Base-by-base conservation (phyloP, 2,113 vertebrate genomes). In the Bufo bufo region DNA sequence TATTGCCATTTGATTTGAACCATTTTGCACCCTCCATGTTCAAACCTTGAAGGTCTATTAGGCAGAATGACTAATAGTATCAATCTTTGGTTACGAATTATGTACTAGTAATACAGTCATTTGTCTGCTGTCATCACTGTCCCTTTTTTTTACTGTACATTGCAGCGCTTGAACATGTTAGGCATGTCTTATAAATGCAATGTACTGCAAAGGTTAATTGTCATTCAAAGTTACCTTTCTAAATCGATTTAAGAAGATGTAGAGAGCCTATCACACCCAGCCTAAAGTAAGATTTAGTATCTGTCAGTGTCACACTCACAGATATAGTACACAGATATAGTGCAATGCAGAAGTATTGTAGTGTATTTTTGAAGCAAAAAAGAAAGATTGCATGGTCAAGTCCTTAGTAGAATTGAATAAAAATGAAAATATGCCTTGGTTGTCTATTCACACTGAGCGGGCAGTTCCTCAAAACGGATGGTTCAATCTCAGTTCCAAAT, bases 21-120 rank as follows among this genome's bases (percentile, higher is more conserved):
- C 58, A 33, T 50, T 79, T 54, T 86, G 75, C n/a, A 66, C 61
- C 77, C 50, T 6, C 20, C 23, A 69, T 81, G n/a, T 80, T 13
- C 54, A 33, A 66, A 49, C 61, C 6, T 50, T 3, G 13, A 58
- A 65, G 59, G 56, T 65, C 14, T 54, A 23, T 33, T 20, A 58
- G 14, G 16, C 33, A 87, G 77, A 87, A 87, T 87, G 77, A 87
- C 63, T 71, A 66, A 87, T 81, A 33, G 77, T 54, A 45, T 19
- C 61, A 13, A 58, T 80, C 50, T 54, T 65, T 71, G 61, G 77
- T 66, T 65, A 56, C 45, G 63, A 81, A 56, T 56, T 79, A 43
- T 69, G 7, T 43, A 63, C 66, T 2, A 43, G 6, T 77, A 77
- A n/a, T 52, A 52, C 45, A 86, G 47, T 86, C 23, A 80, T 80